Percentiles rank a stretch among this genome's conserved stretches.
These are phyloP conservation scores for Anguilla rostrata DNA, from an alignment of 2,113 vertebrate genomes.

Conservation along the genomic window DNA sequence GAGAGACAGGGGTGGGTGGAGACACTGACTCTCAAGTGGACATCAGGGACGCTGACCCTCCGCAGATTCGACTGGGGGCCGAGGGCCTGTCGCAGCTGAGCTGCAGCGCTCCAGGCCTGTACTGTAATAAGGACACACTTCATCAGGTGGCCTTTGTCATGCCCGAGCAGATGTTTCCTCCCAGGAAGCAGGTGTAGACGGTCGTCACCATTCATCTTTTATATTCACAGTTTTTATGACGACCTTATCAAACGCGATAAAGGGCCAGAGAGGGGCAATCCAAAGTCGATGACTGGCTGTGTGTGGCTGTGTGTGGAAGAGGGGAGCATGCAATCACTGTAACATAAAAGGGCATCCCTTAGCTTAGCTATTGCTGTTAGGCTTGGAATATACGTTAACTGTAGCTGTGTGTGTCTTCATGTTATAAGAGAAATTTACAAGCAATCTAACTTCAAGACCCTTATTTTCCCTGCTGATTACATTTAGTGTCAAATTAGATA, in stretches of 20 bases:
- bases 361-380: not conserved
- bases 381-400: not conserved
- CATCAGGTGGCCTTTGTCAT: conserved; percentile 59
- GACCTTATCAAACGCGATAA: conserved; percentile 44
- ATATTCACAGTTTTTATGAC: conserved; percentile 36
- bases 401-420: not conserved
- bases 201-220: not conserved
- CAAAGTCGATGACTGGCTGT: not conserved
- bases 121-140: conserved; percentile 30
- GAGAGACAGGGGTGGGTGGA: not conserved
- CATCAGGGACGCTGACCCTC: not conserved
- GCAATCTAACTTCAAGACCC: not conserved
- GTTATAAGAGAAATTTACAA: not conserved
- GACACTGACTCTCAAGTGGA: not conserved
- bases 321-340: not conserved
- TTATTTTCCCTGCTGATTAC: not conserved
- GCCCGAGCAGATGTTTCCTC: conserved; percentile 60
- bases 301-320: not conserved
- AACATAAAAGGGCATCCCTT: no score
- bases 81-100: not conserved
- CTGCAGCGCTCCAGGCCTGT: not conserved
- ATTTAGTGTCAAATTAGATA: not conserved
- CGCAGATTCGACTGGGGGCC: not conserved
- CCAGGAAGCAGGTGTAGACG: conserved; percentile 27
- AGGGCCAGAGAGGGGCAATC: conserved; percentile 7